These are phyloP conservation scores for Oithona nana DNA, from an alignment of 2,888 invertebrate species.

Conservation along the genomic window DNA sequence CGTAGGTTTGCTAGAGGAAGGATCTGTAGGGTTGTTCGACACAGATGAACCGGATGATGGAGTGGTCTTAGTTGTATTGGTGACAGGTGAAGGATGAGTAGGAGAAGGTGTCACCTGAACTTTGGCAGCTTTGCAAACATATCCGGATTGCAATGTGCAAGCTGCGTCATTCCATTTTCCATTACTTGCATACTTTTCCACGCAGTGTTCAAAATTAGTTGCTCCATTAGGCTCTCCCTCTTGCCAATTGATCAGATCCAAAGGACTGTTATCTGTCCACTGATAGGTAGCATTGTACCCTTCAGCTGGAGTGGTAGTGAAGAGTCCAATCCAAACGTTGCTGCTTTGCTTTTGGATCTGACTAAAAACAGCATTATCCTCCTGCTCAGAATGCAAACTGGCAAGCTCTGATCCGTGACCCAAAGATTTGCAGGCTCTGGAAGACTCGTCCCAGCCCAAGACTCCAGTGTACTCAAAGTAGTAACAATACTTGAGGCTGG, in stretches of 20 bases:
- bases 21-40: neutral
- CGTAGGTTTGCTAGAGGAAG: too few relatives aligned
- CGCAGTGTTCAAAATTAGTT: neutral
- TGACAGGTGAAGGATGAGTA: neutral
- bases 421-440: neutral
- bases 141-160: neutral
- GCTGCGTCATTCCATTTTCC: neutral
- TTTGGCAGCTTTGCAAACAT: neutral
- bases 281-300: neutral
- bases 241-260: neutral
- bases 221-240: neutral
- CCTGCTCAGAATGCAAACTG: neutral
- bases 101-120: neutral
- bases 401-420: neutral
- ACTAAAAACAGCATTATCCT: neutral
- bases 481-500: neutral
- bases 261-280: neutral
- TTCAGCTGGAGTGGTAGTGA: neutral
- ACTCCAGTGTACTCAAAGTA: neutral
- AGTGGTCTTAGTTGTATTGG: neutral
- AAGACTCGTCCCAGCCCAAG: neutral
- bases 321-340: neutral
- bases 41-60: neutral
- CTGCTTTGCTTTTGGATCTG: neutral
- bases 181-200: neutral